Base-by-base conservation (phyloP, 1,140 invertebrate species). In the Onthophagus taurus region DNA sequence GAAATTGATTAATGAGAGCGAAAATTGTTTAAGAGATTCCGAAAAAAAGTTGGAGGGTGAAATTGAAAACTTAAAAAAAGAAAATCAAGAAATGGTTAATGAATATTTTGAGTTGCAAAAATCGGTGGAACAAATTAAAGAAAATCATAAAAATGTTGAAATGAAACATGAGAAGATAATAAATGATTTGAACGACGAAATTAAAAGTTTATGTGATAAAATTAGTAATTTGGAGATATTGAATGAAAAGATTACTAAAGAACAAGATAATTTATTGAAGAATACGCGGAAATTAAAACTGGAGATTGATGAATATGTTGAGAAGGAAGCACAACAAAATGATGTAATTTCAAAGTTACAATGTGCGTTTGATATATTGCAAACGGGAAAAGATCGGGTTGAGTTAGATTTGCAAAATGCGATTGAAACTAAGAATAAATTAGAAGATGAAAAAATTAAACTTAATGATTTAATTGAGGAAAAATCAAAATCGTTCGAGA, bases 301-400 rank as follows among this genome's bases (percentile, higher is more conserved):
- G 13, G n/a, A 17, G 11, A 29, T 5, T 17, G 13, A 36, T 19
- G 12, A n/a, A 3, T 12, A 34, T n/a, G 4, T 37, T 13, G 17
- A 36, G 14, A 29, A 29, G 6, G 16, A 8, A 13, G 17, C 14
- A 33, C 21, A 47, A 30, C 33, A 29, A 11, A 9, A 26, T 17
- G 31, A 34, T 2, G 26, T 17, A 3, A 26, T 47, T 26, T 41
- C 30, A 8, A 42, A 47, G 23, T 31, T 42, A 26, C 41, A 42
- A 36, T 47, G 37, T 12, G 38, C 45, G 19, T 31, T 33, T 16
- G 44, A 46, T 34, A 48, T 52, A n/a, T 45, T 52, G 24, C 47
- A 52, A 39, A 45, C 47, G 4, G 50, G 44, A 9, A 45, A 49
- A 21, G 12, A 36, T 2, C 31, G 24, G 26, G 17, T 50, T 13